Percentiles rank a stretch among this genome's conserved stretches.
phyloP scores from a whole-genome alignment of 2,888 invertebrate species.

The Amphipyra tragopoginis region DNA sequence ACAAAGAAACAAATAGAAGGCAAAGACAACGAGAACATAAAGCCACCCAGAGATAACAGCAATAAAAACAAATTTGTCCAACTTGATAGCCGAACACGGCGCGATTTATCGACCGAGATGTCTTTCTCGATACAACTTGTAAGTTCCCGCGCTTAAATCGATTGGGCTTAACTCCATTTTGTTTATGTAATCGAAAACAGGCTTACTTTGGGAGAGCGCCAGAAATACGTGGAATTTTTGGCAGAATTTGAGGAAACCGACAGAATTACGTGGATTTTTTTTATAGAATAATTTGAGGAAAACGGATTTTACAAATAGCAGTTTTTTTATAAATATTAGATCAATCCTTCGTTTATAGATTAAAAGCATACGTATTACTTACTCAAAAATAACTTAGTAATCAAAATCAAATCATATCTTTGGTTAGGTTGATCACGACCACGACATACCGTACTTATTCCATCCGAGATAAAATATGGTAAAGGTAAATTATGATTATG shows the following conservation, averaged over 20 bases:
- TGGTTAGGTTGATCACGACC: no score
- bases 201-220: slow-evolving; percentile 34
- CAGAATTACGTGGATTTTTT: slow-evolving; percentile 28
- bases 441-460: no score
- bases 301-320: no score
- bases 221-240: slow-evolving; percentile 36
- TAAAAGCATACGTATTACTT: no score
- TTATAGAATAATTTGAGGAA: no score
- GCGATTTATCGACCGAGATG: slow-evolving; percentile 86
- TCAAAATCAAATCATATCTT: no score
- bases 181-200: slow-evolving; percentile 58
- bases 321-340: no score
- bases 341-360: no score
- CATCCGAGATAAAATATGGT: no score
- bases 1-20: slow-evolving; percentile 64
- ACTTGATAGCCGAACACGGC: slow-evolving; percentile 79
- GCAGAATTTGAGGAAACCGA: slow-evolving; percentile 10
- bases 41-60: slow-evolving; percentile 86
- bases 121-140: slow-evolving; percentile 81
- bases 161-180: slow-evolving; percentile 67
- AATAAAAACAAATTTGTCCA: slow-evolving; percentile 86
- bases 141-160: slow-evolving; percentile 65
- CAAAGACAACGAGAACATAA: slow-evolving; percentile 73
- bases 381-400: no score
- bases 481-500: no score